A percentile compares a stretch with the other conserved stretches of the same genome.
Conservation (phyloP, 2,113 vertebrate species). For the Nothocercus nigrocapillus region DNA sequence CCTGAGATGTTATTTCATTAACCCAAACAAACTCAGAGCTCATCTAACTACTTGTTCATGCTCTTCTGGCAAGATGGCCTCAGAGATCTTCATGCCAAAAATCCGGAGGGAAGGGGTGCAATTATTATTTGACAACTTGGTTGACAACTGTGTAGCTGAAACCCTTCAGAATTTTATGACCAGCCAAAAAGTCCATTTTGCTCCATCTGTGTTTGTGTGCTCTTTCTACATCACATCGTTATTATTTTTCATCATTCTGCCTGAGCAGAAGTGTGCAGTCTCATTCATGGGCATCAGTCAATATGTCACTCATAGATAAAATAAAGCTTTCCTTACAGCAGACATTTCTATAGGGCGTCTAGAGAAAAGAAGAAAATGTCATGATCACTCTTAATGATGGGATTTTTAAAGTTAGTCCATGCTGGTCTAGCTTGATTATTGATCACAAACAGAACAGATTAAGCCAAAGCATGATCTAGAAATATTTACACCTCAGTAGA, state of each 20-base stretch:
- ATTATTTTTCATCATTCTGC: background rate
- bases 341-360: background rate
- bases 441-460: background rate
- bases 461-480: background rate
- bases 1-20: background rate
- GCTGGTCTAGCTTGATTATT: background rate
- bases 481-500: background rate
- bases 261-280: background rate
- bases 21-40: background rate
- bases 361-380: conserved; percentile 4
- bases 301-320: background rate
- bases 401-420: background rate
- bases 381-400: background rate
- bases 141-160: background rate
- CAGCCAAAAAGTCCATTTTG: background rate
- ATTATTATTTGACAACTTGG: background rate
- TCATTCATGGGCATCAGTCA: background rate
- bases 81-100: background rate
- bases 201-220: accelerated
- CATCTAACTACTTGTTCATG: background rate
- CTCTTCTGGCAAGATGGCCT: background rate
- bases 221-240: accelerated
- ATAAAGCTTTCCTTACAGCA: background rate
- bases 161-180: background rate
- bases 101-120: background rate